Evolutionary conservation across 53 echinoderm and acorn worm genomes (phyloP).

Genomic region (Mesocentrotus franciscanus): DNA sequence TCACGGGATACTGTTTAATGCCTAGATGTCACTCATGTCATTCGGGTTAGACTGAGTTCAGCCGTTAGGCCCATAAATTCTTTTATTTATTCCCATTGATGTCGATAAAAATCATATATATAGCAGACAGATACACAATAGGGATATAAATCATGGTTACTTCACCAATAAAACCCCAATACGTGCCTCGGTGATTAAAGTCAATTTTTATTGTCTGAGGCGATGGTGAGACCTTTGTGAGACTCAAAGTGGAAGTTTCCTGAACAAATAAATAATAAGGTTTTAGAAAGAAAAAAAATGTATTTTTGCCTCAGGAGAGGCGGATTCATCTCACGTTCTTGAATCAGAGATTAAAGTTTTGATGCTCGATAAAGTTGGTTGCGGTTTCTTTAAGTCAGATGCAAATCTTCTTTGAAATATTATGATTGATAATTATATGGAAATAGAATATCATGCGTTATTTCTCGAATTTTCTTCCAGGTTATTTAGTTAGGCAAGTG

Average conservation of each 20-base stretch:
- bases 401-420: neutral
- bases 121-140: neutral
- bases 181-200: neutral
- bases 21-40: neutral
- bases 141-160: neutral
- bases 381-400: neutral
- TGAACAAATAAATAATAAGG: neutral
- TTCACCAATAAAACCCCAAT: neutral
- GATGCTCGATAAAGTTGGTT: neutral
- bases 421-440: too few species aligned
- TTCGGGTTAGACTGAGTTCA: neutral
- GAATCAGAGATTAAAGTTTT: neutral
- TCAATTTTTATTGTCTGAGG: neutral
- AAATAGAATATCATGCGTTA: too few species aligned
- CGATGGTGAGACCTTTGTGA: neutral
- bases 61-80: neutral
- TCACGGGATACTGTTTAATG: neutral
- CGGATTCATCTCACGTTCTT: neutral
- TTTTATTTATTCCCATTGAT: neutral
- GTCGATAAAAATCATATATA: neutral
- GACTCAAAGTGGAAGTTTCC: neutral
- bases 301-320: neutral
- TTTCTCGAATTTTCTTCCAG: too few species aligned
- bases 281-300: neutral
- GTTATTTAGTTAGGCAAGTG: too few species aligned